These are phyloP conservation scores for Merodon equestris DNA, from an alignment of 2,888 invertebrate genomes.

Conservation along the genomic window DNA sequence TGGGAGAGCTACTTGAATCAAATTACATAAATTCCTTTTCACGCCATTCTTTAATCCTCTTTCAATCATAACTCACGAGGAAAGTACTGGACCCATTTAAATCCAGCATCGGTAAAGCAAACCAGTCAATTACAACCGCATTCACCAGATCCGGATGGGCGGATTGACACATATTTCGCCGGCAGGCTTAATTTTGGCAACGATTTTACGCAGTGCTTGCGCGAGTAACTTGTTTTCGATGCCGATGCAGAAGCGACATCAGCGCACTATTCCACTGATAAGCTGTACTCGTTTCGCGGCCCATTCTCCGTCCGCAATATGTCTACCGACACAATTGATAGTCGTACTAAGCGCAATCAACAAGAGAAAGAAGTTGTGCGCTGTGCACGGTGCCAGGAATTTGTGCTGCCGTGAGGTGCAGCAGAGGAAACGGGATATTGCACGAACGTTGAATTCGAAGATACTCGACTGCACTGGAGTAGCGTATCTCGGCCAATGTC, in stretches of 20 bases:
- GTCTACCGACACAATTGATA: slow-evolving; percentile 57
- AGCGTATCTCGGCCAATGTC: slow-evolving; percentile 57
- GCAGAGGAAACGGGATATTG: slow-evolving; percentile 23
- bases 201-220: slow-evolving; percentile 40
- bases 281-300: slow-evolving; percentile 35
- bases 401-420: slow-evolving; percentile 2
- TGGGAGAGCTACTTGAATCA: slow-evolving; percentile 2
- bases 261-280: slow-evolving; percentile 12
- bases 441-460: background rate
- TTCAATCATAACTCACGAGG: slow-evolving; percentile 40
- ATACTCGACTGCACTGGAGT: background rate
- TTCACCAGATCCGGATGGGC: slow-evolving; percentile 48
- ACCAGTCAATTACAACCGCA: slow-evolving; percentile 61
- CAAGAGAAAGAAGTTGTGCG: slow-evolving; percentile 18
- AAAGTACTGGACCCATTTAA: slow-evolving; percentile 30
- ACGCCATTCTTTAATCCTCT: slow-evolving; percentile 24
- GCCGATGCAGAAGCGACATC: slow-evolving; percentile 10
- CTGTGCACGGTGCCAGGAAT: slow-evolving; percentile 18
- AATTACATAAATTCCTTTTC: slow-evolving; percentile 20
- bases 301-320: slow-evolving; percentile 54
- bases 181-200: slow-evolving; percentile 21
- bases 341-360: slow-evolving; percentile 61
- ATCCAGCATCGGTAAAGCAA: slow-evolving; percentile 24
- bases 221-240: slow-evolving; percentile 47
- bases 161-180: slow-evolving; percentile 55